Conservation (phyloP, 2,797 vertebrate genomes). For the Cyprinodon diabolis region DNA sequence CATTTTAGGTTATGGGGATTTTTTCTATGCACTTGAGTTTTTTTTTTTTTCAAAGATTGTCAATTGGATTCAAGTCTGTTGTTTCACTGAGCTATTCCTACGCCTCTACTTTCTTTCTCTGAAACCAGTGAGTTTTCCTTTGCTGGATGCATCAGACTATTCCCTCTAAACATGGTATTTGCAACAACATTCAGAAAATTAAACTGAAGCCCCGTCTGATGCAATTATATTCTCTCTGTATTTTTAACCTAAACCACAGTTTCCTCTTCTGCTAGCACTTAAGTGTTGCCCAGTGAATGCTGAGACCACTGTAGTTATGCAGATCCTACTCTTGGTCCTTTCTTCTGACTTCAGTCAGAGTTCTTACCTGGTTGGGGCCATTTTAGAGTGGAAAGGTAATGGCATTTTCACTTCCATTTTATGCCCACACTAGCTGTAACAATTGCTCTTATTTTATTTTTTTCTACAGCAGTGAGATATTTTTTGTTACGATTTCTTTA, state of each 20-base stretch:
- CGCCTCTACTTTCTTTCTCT: not conserved
- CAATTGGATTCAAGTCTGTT: not conserved
- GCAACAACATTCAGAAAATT: not conserved
- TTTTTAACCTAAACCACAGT: not conserved
- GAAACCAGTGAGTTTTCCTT: not conserved
- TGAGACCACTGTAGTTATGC: not conserved
- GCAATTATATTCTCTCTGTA: too few relatives aligned
- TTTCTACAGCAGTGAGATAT: too few relatives aligned
- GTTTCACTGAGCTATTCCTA: not conserved
- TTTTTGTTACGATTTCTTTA: too few relatives aligned
- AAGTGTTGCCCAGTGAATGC: not conserved
- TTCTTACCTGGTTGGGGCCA: not conserved
- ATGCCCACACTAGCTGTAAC: not conserved
- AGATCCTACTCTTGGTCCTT: not conserved
- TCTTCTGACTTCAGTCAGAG: not conserved
- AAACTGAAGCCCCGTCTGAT: not conserved
- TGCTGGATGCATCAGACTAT: not conserved
- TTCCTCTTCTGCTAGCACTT: not conserved
- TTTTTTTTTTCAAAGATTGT: not conserved
- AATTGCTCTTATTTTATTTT: too few relatives aligned
- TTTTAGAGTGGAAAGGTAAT: not conserved
- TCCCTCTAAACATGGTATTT: not conserved
- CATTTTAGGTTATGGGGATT: not conserved
- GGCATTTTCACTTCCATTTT: not conserved
- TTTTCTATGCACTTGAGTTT: not conserved